These are phyloP conservation scores for Cerceris rybyensis DNA, from an alignment of 2,888 invertebrate species.

Conservation along the genomic window DNA sequence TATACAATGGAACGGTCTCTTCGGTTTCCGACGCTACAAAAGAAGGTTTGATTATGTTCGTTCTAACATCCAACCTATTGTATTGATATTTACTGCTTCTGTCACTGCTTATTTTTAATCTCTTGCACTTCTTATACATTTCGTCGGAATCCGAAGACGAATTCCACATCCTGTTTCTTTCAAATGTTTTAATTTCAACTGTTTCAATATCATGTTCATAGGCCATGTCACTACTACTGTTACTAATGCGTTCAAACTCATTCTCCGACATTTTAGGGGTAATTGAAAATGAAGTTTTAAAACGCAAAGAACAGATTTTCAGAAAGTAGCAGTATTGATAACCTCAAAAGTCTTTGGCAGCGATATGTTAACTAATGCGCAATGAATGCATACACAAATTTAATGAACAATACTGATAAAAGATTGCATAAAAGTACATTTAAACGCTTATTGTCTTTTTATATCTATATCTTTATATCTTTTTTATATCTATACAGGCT, in stretches of 20 bases:
- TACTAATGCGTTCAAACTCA: constrained; percentile 13
- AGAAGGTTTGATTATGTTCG: constrained; percentile 26
- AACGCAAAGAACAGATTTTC: constrained; percentile 17
- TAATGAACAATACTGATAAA: constrained; percentile 7
- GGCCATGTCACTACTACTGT: constrained; percentile 24
- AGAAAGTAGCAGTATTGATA: constrained; percentile 21
- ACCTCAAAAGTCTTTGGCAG: constrained; percentile 18
- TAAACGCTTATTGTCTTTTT: background rate
- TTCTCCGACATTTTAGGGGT: constrained; percentile 8
- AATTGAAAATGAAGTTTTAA: constrained; percentile 20
- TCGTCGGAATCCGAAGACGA: constrained; percentile 31
- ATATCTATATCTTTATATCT: too few relatives aligned
- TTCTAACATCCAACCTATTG: constrained; percentile 32
- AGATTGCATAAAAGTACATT: too few relatives aligned
- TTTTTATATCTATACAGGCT: too few relatives aligned
- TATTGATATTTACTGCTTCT: constrained; percentile 23
- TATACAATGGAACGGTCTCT: constrained; percentile 25
- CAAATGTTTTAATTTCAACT: constrained; percentile 27
- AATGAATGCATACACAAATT: constrained; percentile 10
- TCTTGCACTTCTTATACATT: constrained; percentile 22
- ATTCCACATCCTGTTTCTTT: constrained; percentile 22
- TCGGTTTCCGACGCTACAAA: constrained; percentile 31
- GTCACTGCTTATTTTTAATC: constrained; percentile 31
- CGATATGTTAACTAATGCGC: constrained; percentile 11
- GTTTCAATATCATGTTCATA: constrained; percentile 25